Evolutionary conservation across 2,888 invertebrate genomes (phyloP).

Genomic region (Plebejus melissa): DNA sequence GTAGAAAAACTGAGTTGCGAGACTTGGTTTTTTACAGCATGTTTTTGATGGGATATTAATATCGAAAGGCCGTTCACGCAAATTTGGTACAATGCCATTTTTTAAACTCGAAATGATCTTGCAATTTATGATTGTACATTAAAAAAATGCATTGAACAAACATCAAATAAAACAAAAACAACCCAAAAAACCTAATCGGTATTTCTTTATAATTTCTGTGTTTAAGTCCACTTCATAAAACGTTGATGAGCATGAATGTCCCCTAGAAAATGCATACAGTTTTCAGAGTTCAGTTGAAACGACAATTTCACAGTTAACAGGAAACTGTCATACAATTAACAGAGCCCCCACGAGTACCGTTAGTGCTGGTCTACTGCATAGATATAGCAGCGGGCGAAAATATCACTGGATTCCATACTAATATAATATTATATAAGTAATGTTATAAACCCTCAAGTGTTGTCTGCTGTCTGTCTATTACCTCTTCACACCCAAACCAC

Average conservation of each 20-base stretch:
- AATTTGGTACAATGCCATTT: neutral
- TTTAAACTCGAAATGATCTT: neutral
- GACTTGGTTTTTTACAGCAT: no score
- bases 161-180: neutral
- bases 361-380: neutral
- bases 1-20: no score
- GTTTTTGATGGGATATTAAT: neutral
- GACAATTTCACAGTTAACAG: neutral
- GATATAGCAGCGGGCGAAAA: neutral
- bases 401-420: no score
- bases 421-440: no score
- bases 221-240: no score
- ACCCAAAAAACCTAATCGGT: neutral
- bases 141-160: neutral
- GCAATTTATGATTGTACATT: neutral
- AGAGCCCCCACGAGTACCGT: neutral
- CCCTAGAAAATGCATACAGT: neutral
- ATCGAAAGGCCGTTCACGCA: neutral
- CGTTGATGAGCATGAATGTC: no score
- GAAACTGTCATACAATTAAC: slow-evolving; percentile 10
- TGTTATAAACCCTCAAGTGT: no score
- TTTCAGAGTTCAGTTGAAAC: neutral
- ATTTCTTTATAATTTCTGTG: no score
- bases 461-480: no score
- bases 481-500: no score